Conservation (phyloP, 2,113 vertebrate genomes). For the Chaetodon auriga region DNA sequence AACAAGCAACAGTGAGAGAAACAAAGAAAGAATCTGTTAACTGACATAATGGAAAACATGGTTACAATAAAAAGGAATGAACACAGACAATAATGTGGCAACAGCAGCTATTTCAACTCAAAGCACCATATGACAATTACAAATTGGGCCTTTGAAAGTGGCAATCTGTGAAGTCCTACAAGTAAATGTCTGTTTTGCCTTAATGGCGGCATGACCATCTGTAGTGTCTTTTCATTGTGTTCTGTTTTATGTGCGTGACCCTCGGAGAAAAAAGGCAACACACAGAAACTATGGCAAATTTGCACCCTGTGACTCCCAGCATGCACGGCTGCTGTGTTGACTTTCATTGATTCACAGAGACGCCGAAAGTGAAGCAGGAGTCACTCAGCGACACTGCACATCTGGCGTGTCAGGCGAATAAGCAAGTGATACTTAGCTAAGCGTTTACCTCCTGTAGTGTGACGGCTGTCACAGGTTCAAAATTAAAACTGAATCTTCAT, state of each 20-base stretch:
- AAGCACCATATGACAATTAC: constrained; percentile 15
- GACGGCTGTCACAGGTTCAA: neutral
- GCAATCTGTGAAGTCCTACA: constrained; percentile 11
- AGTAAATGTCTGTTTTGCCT: constrained; percentile 33
- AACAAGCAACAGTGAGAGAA: neutral
- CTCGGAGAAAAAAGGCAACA: constrained; percentile 1
- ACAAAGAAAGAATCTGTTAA: neutral
- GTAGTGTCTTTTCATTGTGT: constrained; percentile 24
- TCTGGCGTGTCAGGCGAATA: constrained; percentile 44
- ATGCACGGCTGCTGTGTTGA: constrained; percentile 31
- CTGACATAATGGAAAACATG: neutral
- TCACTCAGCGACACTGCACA: constrained; percentile 30
- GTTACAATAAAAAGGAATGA: constrained; percentile 11
- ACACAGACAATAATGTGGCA: neutral
- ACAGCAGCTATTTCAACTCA: constrained; percentile 6
- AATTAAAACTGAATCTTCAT: neutral
- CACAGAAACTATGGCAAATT: constrained; percentile 8
- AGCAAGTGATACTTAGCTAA: neutral
- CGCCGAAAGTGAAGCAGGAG: constrained; percentile 34
- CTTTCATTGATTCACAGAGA: constrained; percentile 42
- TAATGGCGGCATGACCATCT: constrained; percentile 33
- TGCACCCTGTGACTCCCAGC: constrained; percentile 41
- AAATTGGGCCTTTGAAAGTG: constrained; percentile 31
- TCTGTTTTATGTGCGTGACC: neutral
- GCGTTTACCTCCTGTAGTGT: constrained; percentile 2